Percentiles rank a stretch among this genome's conserved stretches.
Evolutionary conservation across 1,140 invertebrate species (phyloP).

Genomic region (Hetaerina americana): DNA sequence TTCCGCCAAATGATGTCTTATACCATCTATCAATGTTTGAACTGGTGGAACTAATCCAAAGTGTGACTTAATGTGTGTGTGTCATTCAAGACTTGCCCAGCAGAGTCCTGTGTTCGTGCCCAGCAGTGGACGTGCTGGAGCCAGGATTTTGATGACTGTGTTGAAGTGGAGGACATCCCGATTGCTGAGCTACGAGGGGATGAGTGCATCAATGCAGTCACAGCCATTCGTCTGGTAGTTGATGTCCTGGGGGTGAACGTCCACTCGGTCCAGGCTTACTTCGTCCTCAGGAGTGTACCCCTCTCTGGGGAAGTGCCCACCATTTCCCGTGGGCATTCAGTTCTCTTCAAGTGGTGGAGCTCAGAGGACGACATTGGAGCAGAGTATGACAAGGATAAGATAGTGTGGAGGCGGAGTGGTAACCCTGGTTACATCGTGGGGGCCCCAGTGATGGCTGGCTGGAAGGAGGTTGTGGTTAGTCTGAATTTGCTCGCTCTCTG

Average conservation of each 20-base stretch:
- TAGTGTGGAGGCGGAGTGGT: slow-evolving; percentile 39
- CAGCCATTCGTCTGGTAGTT: slow-evolving; percentile 35
- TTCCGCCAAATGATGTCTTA: too few species aligned
- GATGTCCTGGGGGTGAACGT: slow-evolving; percentile 43
- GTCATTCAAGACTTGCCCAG: slow-evolving; percentile 33
- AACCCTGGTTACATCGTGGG: slow-evolving; percentile 51
- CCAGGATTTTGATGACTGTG: slow-evolving; percentile 20
- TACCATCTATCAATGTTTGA: slow-evolving; percentile 27
- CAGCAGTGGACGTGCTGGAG: slow-evolving; percentile 27
- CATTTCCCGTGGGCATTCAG: slow-evolving; percentile 33
- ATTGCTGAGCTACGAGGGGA: slow-evolving; percentile 16
- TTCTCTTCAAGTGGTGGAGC: neutral
- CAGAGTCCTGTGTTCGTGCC: slow-evolving; percentile 32
- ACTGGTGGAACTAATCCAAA: slow-evolving; percentile 17
- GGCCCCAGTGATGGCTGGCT: slow-evolving; percentile 44
- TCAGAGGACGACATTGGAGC: slow-evolving; percentile 33
- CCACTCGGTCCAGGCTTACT: slow-evolving; percentile 27
- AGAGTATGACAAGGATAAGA: slow-evolving; percentile 25
- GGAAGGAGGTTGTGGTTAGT: neutral
- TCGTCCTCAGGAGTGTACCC: slow-evolving; percentile 29
- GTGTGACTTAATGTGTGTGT: slow-evolving; percentile 13
- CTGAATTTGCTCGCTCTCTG: too few species aligned
- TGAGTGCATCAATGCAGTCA: slow-evolving; percentile 31
- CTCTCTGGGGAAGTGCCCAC: slow-evolving; percentile 13
- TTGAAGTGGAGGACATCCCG: slow-evolving; percentile 16